These are phyloP conservation scores for Cotesia vestalis DNA, from an alignment of 1,140 invertebrate species.

Conservation along the genomic window DNA sequence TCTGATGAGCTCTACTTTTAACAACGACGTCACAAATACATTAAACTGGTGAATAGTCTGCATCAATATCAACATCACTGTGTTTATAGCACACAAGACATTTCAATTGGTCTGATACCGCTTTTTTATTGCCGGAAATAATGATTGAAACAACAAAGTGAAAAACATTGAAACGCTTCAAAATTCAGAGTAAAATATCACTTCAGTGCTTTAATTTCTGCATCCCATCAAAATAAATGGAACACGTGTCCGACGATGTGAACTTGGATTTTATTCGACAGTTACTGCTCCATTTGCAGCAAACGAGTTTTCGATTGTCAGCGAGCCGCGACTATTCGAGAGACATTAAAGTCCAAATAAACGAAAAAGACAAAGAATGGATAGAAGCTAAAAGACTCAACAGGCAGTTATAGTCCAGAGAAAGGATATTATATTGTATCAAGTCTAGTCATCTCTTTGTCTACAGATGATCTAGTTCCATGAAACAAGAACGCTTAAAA, in stretches of 20 bases:
- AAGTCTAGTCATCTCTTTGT: not conserved
- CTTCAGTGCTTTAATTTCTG: not conserved
- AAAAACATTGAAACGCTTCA: too few relatives aligned
- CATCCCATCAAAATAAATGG: not conserved
- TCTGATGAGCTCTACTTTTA: not conserved
- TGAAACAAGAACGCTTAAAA: not conserved
- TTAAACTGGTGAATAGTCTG: not conserved
- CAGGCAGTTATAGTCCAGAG: not conserved
- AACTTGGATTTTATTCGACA: slow-evolving; percentile 23
- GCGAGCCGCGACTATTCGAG: slow-evolving; percentile 15
- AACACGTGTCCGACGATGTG: not conserved
- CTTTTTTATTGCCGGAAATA: not conserved
- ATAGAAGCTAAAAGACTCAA: not conserved
- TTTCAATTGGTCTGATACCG: too few relatives aligned
- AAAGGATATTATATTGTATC: too few relatives aligned
- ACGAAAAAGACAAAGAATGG: not conserved
- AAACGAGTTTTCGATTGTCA: slow-evolving; percentile 28
- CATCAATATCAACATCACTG: too few relatives aligned
- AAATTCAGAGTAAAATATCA: not conserved
- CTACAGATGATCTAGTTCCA: slow-evolving; percentile 14
- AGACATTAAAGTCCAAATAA: slow-evolving; percentile 2
- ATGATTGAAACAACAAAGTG: not conserved
- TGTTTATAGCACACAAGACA: not conserved
- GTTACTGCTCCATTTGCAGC: slow-evolving; percentile 26
- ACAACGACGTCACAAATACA: not conserved